Evolutionary conservation across 2,888 invertebrate species (phyloP), one percentile per base, ranked within the genome.

Genomic region (Mimas tiliae): DNA sequence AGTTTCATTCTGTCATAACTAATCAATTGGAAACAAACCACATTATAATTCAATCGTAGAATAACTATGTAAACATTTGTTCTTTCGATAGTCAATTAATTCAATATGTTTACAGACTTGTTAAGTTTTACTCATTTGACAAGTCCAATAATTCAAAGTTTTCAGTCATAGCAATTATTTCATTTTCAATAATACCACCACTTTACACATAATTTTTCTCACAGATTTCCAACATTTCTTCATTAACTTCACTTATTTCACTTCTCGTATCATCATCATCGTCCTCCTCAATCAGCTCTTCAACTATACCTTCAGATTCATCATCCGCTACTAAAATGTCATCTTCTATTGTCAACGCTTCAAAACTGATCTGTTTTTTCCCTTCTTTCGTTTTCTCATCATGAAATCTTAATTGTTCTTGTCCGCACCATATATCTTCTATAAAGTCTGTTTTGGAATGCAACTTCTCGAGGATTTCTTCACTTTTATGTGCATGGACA

Each of bases 391-490:
- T 19, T 63, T 9, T 53, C 11, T 63, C 47, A 16, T 16, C 19
- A 19, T 42, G 6, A 19, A 19, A 19, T 11, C 9, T 38, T 58
- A 19, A 27, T 4, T n/a, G 16, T 58, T 42, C 19, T 58, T 38
- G 1, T 21, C 42, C 42, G 11, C 19, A 1, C 21, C 7, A 65
- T 67, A 68, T 66, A 11, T 34, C 42, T 48, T 53, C 33, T 45
- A 33, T 77, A 47, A 81, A 82, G 66, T 84, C 77, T 9, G 78
- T 68, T 16, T 69, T 69, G 0, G 67, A 66, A 33, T 77, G 75
- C 65, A 80, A 79, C 19, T 63, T 80, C 50, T 81, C 79, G 0
- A 71, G 52, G 0, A 50, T 65, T 42, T 83, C 81, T 77, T 81
- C 75, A 0, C 72, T 14, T 11, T 76, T 68, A 11, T 69, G 67